phyloP scores from a whole-genome alignment of 2,113 vertebrate genomes.

The Ancistrus triradiatus region DNA sequence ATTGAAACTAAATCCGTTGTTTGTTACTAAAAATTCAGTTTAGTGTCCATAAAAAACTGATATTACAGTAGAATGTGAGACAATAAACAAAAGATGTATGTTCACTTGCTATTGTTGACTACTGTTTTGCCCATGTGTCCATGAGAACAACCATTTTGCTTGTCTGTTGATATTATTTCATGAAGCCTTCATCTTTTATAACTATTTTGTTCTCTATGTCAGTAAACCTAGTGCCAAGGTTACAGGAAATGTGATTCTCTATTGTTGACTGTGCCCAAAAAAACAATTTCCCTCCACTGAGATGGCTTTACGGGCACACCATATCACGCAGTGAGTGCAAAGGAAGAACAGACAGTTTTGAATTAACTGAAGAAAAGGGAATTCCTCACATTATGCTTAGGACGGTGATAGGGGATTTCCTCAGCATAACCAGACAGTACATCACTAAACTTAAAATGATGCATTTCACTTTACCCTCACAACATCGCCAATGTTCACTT shows the following conservation, averaged over 20 bases:
- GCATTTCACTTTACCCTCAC: background rate
- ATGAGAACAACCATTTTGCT: slow-evolving; percentile 34
- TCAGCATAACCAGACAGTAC: slow-evolving; percentile 48
- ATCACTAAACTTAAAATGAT: slow-evolving; percentile 1
- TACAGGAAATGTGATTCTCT: slow-evolving; percentile 24
- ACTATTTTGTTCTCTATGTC: slow-evolving; percentile 37
- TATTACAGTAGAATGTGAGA: too few relatives aligned
- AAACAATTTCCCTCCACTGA: slow-evolving; percentile 41
- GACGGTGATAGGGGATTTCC: slow-evolving; percentile 69
- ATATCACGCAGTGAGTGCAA: slow-evolving; percentile 46
- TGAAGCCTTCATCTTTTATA: slow-evolving; percentile 14
- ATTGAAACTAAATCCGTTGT: too few relatives aligned
- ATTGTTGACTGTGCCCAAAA: slow-evolving; percentile 52
- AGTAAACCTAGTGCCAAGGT: slow-evolving; percentile 37
- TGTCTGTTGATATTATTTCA: too few relatives aligned
- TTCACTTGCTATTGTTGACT: slow-evolving; percentile 4
- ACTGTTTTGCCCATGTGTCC: slow-evolving; percentile 30
- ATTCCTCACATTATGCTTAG: slow-evolving; percentile 75
- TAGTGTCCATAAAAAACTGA: too few relatives aligned
- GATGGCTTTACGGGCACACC: slow-evolving; percentile 32
- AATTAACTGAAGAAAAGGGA: slow-evolving; percentile 68
- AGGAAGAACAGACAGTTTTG: slow-evolving; percentile 58
- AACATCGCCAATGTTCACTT: background rate
- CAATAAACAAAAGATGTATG: slow-evolving; percentile 26
- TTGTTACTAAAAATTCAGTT: too few relatives aligned